These are phyloP conservation scores for Condylura cristata DNA, from an alignment of 2,113 vertebrate species.

Conservation along the genomic window DNA sequence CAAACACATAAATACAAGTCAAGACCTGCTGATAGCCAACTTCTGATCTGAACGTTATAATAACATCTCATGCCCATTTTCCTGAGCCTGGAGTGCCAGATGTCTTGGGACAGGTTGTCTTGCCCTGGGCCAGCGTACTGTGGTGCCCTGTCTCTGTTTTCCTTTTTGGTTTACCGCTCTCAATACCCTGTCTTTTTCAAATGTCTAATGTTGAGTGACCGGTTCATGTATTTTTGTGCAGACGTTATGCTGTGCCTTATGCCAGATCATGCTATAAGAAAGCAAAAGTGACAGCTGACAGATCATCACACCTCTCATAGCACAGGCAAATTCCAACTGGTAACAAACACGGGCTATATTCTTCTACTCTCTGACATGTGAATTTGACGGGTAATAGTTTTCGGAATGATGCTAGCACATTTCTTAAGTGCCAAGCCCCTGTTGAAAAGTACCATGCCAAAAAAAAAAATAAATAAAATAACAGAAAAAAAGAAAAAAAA, in stretches of 20 bases:
- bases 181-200: neutral
- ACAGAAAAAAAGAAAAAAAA: neutral
- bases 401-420: conserved; percentile 85
- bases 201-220: neutral
- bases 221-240: neutral
- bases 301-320: conserved; percentile 95
- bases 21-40: neutral
- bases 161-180: neutral
- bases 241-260: conserved; percentile 92
- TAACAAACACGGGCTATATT: conserved; percentile 93
- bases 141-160: neutral
- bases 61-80: neutral
- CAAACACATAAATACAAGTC: neutral
- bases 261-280: conserved; percentile 94
- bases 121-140: neutral
- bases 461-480: conserved; percentile 1
- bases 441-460: conserved; percentile 89
- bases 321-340: conserved; percentile 94
- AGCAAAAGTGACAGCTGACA: conserved; percentile 96
- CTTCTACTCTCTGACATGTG: conserved; percentile 89
- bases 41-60: neutral
- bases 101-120: neutral
- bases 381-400: conserved; percentile 79
- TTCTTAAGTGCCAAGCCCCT: conserved; percentile 87
- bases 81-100: neutral